A percentile compares a stretch with the other conserved stretches of the same genome.
phyloP scores from a whole-genome alignment of 2,888 invertebrate genomes.

The Microplitis manilae region DNA sequence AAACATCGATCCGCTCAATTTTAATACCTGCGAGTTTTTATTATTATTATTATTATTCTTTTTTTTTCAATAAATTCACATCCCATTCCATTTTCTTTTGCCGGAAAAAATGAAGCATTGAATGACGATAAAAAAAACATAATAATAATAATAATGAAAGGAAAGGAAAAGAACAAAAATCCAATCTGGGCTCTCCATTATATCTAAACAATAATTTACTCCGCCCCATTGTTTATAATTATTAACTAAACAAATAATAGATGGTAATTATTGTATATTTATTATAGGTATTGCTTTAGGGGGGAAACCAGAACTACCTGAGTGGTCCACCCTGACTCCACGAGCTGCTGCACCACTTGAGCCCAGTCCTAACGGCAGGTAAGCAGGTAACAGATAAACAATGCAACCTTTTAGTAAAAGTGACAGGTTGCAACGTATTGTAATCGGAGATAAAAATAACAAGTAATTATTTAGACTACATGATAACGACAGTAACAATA shows the following conservation, averaged over 20 bases:
- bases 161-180: background rate
- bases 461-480: background rate
- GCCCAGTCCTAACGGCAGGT: slow-evolving; percentile 81
- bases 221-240: background rate
- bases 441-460: too few species aligned
- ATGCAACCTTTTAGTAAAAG: slow-evolving; percentile 54
- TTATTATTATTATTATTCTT: background rate
- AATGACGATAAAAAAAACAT: background rate
- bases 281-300: slow-evolving; percentile 20
- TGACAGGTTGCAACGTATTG: background rate
- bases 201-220: background rate
- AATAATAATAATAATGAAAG: slow-evolving; percentile 4
- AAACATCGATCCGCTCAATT: background rate
- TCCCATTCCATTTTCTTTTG: slow-evolving; percentile 3
- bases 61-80: background rate
- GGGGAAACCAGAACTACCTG: slow-evolving; percentile 80
- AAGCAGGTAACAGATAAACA: slow-evolving; percentile 69
- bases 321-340: slow-evolving; percentile 87
- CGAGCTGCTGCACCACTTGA: slow-evolving; percentile 88
- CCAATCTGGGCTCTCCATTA: background rate
- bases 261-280: background rate
- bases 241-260: background rate
- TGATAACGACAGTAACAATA: background rate
- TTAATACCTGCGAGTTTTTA: background rate
- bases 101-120: background rate